A percentile compares a stretch with the other conserved stretches of the same genome.
phyloP scores from a whole-genome alignment of 2,888 invertebrate species.

The Drymonia ruficornis region DNA sequence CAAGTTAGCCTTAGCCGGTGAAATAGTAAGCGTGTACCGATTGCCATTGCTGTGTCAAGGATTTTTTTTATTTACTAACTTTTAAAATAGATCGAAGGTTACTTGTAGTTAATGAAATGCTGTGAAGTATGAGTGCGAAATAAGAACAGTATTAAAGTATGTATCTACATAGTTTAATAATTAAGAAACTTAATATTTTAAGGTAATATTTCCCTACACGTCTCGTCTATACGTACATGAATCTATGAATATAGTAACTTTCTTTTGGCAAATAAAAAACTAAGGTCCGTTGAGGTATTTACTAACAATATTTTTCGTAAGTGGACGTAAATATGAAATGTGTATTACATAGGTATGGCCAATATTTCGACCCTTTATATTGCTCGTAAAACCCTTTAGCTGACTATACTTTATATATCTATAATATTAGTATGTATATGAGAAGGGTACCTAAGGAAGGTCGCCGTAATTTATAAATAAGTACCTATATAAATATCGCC shows the following conservation, averaged over 20 bases:
- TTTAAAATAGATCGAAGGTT: constrained; percentile 19
- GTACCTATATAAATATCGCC: no score
- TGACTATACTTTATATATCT: constrained; percentile 18
- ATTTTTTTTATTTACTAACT: constrained; percentile 33
- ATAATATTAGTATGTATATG: constrained; percentile 7
- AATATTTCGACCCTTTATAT: constrained; percentile 17
- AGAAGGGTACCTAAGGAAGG: neutral
- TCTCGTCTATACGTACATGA: neutral
- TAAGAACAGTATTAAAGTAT: no score
- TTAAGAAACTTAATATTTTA: no score
- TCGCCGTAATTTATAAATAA: no score
- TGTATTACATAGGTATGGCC: constrained; percentile 13
- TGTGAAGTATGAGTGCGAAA: neutral
- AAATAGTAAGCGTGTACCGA: constrained; percentile 40
- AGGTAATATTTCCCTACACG: no score
- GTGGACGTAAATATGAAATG: constrained; percentile 27
- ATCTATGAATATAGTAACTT: no score
- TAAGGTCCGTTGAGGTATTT: neutral
- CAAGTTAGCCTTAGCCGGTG: constrained; percentile 31
- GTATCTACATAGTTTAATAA: no score
- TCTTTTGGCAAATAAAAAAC: neutral
- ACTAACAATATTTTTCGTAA: constrained; percentile 19
- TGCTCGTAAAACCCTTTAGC: constrained; percentile 26
- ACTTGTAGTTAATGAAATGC: neutral
- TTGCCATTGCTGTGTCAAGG: constrained; percentile 43